Base-by-base conservation (phyloP, 2,797 vertebrate species). In the Melanotaenia nigrans region DNA sequence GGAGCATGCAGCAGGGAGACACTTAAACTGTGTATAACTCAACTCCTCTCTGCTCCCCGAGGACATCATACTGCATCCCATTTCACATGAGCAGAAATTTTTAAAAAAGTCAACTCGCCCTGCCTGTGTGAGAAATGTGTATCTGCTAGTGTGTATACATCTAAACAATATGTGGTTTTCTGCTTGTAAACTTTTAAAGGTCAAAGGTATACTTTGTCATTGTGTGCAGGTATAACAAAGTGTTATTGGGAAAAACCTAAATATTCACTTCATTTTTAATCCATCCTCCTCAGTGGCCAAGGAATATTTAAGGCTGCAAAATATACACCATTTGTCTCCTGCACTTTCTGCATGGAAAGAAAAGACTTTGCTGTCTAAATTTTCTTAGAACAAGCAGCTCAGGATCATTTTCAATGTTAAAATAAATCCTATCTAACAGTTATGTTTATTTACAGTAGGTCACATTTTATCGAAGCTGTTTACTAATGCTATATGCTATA, bases 1-100 rank as follows among this genome's bases (percentile, higher is more conserved):
- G 75, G 76, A 82, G 65, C 67, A n/a, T 64, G 71, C 84, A 73
- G 81, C 79, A 75, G 67, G 62, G 83, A 89, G 78, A 88, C 84
- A 67, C 68, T 86, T 67, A 63, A 78, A 78, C 67, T 65, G 75
- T 20, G 13, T 75, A 76, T 65, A 82, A 86, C 75, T 84, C 80
- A 60, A 71, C 83, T 85, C 70, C 73, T 49, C 47, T 71, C 45
- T 6, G 47, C 68, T 83, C 85, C 74, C 74, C 0, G 14, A 77
- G 77, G 84, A 82, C 68, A 25, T 63, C 42, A 4, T 0, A 2
- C 71, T 6, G 66, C 67, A 53, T 81, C 45, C 56, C 22, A 66
- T 53, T 77, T 79, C 78, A 79, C 69, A 61, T 49, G 47, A 73
- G 57, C 56, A 56, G 56, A 67, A 81, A 79, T 67, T 2, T 74